Base-by-base conservation (phyloP, 2,113 vertebrate genomes). In the Oxyruncus cristatus region DNA sequence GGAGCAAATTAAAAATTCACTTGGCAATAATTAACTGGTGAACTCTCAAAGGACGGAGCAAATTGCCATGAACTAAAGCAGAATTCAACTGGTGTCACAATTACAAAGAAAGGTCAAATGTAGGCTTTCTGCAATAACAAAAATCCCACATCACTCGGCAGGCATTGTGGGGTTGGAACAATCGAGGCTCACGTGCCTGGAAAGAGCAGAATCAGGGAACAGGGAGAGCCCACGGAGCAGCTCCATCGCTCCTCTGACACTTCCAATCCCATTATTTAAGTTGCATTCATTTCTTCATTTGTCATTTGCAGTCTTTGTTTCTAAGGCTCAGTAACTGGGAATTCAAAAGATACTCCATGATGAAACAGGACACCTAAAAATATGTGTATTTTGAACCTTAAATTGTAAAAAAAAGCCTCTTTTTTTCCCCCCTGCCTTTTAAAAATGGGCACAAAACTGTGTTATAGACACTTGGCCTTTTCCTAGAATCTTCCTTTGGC, bases 1-100 rank as follows among this genome's bases (percentile, higher is more conserved):
- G 72, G 78, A 98, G 87, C 95, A 98, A 98, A 98, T 98, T 98
- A 98, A 98, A 98, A 98, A 97, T 98, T 98, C 96, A 96, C 92
- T 97, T 91, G 94, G 97, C 91, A 97, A 98, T 97, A 98, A 98
- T 98, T 98, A 98, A 98, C 97, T 95, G 83, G 92, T 93, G 95
- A 97, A 96, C 59, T 95, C 97, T 97, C 93, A 89, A 62, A 96
- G 96, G 85, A 59, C 79, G 97, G 92, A 94, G 67, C 41, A 96
- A 91, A 96, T 95, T 96, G 92, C 97, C 85, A 93, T 61, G 74
- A 96, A 96, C 68, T 94, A 81, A 92, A 96, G 93, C 65, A 92
- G 89, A 37, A 97, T 78, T 94, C 92, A 94, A 94, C 79, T 77
- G 61, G 89, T 94, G 92, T 65, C 92, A 88, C 63, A 59, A 19